These are phyloP conservation scores for Sebastolobus alascanus DNA, from an alignment of 2,797 vertebrate species.

Conservation along the genomic window DNA sequence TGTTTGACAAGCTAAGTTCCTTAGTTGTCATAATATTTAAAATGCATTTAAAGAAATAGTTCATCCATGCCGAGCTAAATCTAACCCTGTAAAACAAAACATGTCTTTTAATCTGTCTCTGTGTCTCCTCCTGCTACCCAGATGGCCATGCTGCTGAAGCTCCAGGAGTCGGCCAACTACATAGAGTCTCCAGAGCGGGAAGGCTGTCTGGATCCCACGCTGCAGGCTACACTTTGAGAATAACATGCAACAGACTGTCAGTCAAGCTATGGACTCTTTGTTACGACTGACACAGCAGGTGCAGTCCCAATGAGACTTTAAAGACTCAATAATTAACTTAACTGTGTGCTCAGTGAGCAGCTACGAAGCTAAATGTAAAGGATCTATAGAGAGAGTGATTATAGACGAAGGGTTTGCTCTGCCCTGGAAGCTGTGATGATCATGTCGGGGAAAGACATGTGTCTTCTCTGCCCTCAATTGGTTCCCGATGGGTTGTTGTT, in stretches of 20 bases:
- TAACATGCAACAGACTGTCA: neutral
- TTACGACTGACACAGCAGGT: constrained; percentile 21
- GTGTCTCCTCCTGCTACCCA: constrained; percentile 63
- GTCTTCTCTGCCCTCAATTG: constrained; percentile 57
- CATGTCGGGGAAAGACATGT: constrained; percentile 37
- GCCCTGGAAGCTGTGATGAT: constrained; percentile 66
- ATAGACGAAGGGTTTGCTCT: constrained; percentile 52
- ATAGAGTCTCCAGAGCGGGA: constrained; percentile 96
- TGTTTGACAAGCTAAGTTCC: neutral
- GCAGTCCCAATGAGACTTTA: constrained; percentile 61
- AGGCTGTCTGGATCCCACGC: constrained; percentile 87
- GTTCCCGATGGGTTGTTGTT: constrained; percentile 64
- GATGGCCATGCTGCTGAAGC: constrained; percentile 99
- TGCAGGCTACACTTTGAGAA: constrained; percentile 83
- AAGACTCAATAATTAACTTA: constrained; percentile 60
- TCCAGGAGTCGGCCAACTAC: constrained; percentile 98
- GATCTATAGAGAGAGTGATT: constrained; percentile 42
- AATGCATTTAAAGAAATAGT: neutral
- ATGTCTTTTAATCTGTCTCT: neutral
- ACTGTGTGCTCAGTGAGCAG: constrained; percentile 74
- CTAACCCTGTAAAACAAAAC: neutral
- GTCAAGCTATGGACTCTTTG: constrained; percentile 35
- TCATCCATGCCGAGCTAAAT: neutral
- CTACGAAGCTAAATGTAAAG: constrained; percentile 58
- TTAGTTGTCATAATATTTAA: neutral